Base-by-base conservation (phyloP, 2,797 vertebrate species). In the Pelobates cultripes region DNA sequence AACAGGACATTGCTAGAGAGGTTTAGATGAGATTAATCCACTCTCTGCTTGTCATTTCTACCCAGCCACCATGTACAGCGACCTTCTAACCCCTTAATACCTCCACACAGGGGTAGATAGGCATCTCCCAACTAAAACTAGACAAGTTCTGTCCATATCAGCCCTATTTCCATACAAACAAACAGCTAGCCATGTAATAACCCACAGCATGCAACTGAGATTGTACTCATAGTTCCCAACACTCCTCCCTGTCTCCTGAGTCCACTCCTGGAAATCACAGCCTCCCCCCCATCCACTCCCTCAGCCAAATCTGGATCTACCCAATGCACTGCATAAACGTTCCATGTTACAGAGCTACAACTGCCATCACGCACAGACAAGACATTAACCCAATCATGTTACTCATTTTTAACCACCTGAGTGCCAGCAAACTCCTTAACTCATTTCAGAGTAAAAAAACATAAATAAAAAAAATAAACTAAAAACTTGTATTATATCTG, bases 41-140 rank as follows among this genome's bases (percentile, higher is more conserved):
- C 72, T 57, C 41, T 43, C 60, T 69, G 70, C 70, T 83, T 17
- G 9, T 73, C 76, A 74, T 61, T 51, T 73, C 81, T 68, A 73
- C 75, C 77, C 64, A 41, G 55, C 43, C 75, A 77, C 6, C 45
- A 47, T 57, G 13, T 14, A 57, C 45, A 74, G 40, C 81, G 55
- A 83, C 69, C 81, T 83, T 17, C 76, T 83, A 76, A 83, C 81
- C 81, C 74, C 14, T 41, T 66, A 83, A 83, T 83, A 79, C 75
- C 64, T 69, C 47, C 47, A 51, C 43, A 45, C 42, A 51, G 14
- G 55, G 55, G 28, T 28, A 57, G 55, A 57, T 28, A 28, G 28
- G 28, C 28, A 51, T 5, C 47, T 51, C 47, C 10, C 5, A 51
- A 51, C 47, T 10, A 51, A 10, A 51, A 10, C 47, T 5, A 6